Evolutionary conservation across 2,888 invertebrate species (phyloP).

Genomic region (Drosophila ustulata): DNA sequence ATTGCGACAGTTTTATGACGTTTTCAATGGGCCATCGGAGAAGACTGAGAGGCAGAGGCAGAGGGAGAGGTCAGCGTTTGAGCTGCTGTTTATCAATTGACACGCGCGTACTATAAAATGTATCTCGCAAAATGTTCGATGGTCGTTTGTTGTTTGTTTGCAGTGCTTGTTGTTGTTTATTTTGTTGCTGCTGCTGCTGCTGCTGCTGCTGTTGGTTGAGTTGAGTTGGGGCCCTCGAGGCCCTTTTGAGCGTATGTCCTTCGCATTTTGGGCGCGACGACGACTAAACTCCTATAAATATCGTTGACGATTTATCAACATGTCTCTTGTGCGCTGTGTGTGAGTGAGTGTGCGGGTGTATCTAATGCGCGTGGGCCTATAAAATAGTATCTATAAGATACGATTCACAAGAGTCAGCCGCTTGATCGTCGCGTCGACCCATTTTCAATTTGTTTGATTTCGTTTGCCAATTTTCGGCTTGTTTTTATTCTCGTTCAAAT

Average conservation of each 20-base stretch:
- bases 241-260: slow-evolving; percentile 51
- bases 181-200: not conserved
- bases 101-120: slow-evolving; percentile 71
- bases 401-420: slow-evolving; percentile 23
- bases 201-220: not conserved
- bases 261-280: slow-evolving; percentile 58
- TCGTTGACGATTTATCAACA: slow-evolving; percentile 69
- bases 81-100: slow-evolving; percentile 69
- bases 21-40: slow-evolving; percentile 20
- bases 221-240: slow-evolving; percentile 16
- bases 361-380: slow-evolving; percentile 65
- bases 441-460: slow-evolving; percentile 73
- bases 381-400: slow-evolving; percentile 44
- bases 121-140: slow-evolving; percentile 38
- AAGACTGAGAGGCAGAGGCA: not conserved
- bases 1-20: slow-evolving; percentile 59
- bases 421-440: slow-evolving; percentile 59
- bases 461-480: slow-evolving; percentile 54
- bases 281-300: slow-evolving; percentile 74
- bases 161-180: not conserved
- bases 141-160: slow-evolving; percentile 17
- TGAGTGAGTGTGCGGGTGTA: slow-evolving; percentile 35
- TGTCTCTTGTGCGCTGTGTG: slow-evolving; percentile 7
- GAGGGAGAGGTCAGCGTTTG: slow-evolving; percentile 10
- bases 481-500: not conserved